Evolutionary conservation across 2,797 vertebrate genomes (phyloP), one percentile per base, ranked within the genome.

Genomic region (Cephalopachus bancanus): DNA sequence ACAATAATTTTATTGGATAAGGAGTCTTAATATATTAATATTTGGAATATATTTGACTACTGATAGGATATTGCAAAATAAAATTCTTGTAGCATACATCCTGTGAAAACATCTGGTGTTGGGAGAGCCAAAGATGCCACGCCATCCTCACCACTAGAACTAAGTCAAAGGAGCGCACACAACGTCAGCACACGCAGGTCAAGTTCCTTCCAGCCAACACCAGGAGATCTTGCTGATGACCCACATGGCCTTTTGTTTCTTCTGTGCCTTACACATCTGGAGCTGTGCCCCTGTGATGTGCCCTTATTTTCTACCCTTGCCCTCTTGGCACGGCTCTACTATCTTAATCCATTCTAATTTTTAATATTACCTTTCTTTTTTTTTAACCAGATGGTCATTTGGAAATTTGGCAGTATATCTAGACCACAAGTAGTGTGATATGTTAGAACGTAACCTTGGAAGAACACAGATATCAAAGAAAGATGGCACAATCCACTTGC

Each of bases 1-100:
- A 51, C 59, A 91, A 79, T 72, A 86, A 72, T 94, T 83, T 93
- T 95, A n/a, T 60, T 79, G 26, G 9, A 80, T 67, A 86, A 93
- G 55, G 30, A 86, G n/a, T 55, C 57, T 89, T 37, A 37, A 37
- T 37, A 2, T n/a, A 26, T 84, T 86, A 53, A 83, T 62, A 30
- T 91, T 79, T 76, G 37, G 65, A 85, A 86, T 28, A 51, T 72
- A 74, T 62, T 94, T 95, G 74, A 94, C 55, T n/a, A 85, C 51
- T 79, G 60, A 76, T 24, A 71, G 9, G 10, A 49, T 22, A 89
- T 83, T 93, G 93, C 51, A 80, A 91, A 87, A 71, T 92, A 55
- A 7, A 84, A 51, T 83, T 53, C 17, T 71, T 60, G 22, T 16
- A 33, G 22, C 12, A 37, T 0, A 33, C 4, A 74, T 62, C 65